Evolutionary conservation across 1,140 invertebrate genomes (phyloP), one percentile per base, ranked within the genome.

Genomic region (Drosophila parabipectinata): DNA sequence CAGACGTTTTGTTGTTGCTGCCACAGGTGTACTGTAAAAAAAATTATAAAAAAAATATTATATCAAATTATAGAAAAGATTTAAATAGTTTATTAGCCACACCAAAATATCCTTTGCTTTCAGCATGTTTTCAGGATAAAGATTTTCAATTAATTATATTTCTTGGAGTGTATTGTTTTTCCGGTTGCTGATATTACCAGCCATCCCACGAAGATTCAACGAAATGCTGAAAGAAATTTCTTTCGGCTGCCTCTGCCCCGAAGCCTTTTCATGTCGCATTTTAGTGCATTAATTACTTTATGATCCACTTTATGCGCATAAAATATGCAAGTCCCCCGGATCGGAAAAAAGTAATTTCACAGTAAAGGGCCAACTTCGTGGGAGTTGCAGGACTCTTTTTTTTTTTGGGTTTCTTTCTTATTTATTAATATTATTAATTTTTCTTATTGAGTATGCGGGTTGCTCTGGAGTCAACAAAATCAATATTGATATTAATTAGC

Each of bases 211-310:
- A 85, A 67, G 79, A 54, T 79, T 62, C 68, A 57, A 63, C 44
- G 14, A 66, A 68, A 55, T 54, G 62, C 37, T 66, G 47, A 55
- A 66, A 64, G 67, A 79, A 79, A 88, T 72, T 84, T 79, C 59
- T 60, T 60, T 76, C 44, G 60, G 60, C 32, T 66, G 69, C 58
- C 45, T 18, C 37, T 21, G 15, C 59, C 87, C 77, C 77, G 18
- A 30, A 75, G 87, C 81, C 45, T 74, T 90, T 85, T 90, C 72
- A 80, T 90, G 87, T 90, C 87, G 87, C 87, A 90, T 90, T 90
- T 90, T 73, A 77, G 87, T 81, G 87, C 79, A 90, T 90, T 90
- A 90, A 90, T 90, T 90, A 90, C 87, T 90, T 90, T 84, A 90
- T 90, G 85, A 87, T 88, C 83, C 83, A 87, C 73, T 85, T 85